These are phyloP conservation scores for Misgurnus mizolepis DNA, from an alignment of 2,113 vertebrate genomes.

Conservation along the genomic window DNA sequence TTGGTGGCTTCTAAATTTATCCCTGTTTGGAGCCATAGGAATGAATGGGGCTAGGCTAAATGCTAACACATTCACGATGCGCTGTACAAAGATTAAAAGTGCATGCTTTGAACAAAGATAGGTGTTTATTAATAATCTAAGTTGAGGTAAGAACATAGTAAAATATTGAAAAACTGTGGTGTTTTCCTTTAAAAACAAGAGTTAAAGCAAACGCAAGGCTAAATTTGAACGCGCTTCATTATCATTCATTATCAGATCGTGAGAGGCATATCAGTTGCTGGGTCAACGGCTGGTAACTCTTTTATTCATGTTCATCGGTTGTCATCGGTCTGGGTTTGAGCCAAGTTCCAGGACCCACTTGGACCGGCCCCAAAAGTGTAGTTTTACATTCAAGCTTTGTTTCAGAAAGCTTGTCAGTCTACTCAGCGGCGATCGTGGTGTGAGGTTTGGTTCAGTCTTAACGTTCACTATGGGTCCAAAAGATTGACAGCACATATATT, in stretches of 20 bases:
- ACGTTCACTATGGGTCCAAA: slow-evolving; percentile 15
- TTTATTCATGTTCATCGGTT: slow-evolving; percentile 5
- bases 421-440: background rate
- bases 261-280: slow-evolving; percentile 14
- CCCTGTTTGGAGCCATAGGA: no score
- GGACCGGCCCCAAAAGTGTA: slow-evolving; percentile 12
- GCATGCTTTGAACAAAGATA: no score
- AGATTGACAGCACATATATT: slow-evolving; percentile 34
- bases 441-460: background rate
- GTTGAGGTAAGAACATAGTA: no score
- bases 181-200: background rate
- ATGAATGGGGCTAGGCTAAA: no score
- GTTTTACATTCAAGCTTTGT: slow-evolving; percentile 10
- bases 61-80: no score
- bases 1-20: no score
- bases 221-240: background rate
- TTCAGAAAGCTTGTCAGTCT: slow-evolving; percentile 33
- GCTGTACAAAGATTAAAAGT: no score
- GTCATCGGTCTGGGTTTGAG: background rate
- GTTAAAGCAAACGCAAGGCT: slow-evolving; percentile 1
- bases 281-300: slow-evolving; percentile 21
- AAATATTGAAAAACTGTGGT: no score
- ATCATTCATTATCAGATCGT: background rate
- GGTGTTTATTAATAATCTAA: no score
- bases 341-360: slow-evolving; percentile 33